Conservation (phyloP, 2,113 vertebrate genomes). For the Neolamprologus devosi region DNA sequence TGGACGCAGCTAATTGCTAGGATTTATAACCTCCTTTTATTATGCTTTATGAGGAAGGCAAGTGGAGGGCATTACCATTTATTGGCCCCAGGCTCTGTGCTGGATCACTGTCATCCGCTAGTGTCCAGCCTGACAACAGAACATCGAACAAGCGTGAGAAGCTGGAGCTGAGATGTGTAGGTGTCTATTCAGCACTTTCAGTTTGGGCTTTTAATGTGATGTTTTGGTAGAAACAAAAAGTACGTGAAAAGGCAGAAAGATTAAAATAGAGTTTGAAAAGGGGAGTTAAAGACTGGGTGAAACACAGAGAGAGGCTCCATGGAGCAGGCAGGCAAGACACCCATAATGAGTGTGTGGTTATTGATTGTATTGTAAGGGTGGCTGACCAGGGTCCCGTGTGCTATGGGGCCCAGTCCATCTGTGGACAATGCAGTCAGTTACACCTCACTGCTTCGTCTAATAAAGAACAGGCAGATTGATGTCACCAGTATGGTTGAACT, state of each 20-base stretch:
- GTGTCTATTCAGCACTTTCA: not conserved
- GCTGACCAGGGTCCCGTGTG: slow-evolving; percentile 64
- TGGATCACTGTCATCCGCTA: slow-evolving; percentile 49
- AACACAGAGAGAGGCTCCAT: not conserved
- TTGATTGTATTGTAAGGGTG: slow-evolving; percentile 76
- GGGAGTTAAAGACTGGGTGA: not conserved
- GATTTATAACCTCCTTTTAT: slow-evolving; percentile 77
- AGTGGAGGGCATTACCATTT: slow-evolving; percentile 77
- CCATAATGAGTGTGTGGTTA: slow-evolving; percentile 71
- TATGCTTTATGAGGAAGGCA: slow-evolving; percentile 76
- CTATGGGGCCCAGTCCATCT: slow-evolving; percentile 73
- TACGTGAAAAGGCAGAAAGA: not conserved
- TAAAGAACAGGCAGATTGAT: slow-evolving; percentile 79
- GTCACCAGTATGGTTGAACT: slow-evolving; percentile 70
- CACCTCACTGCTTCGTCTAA: slow-evolving; percentile 76
- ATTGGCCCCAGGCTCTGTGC: slow-evolving; percentile 64
- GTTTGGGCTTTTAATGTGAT: not conserved
- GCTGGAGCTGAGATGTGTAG: not conserved
- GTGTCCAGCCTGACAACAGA: slow-evolving; percentile 33
- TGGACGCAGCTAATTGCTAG: slow-evolving; percentile 77
- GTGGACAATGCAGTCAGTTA: slow-evolving; percentile 79
- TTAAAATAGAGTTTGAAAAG: not conserved
- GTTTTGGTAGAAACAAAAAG: not conserved
- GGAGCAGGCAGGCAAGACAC: slow-evolving; percentile 30
- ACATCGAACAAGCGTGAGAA: not conserved